Evolutionary conservation across 2,113 vertebrate genomes (phyloP).

Genomic region (Coptodon rendalli): DNA sequence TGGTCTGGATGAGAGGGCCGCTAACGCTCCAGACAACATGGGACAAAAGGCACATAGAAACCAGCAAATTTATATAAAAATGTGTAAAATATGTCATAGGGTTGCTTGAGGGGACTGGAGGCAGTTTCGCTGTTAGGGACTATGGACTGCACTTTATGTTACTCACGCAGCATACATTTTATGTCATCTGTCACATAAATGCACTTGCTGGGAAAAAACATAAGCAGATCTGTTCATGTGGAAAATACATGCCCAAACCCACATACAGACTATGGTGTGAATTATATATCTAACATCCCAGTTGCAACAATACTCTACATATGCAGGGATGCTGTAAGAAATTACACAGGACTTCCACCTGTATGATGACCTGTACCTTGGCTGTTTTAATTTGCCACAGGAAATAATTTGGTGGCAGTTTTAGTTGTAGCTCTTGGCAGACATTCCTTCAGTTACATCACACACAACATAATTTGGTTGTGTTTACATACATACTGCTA

Average conservation of each 20-base stretch:
- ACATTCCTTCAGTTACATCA: conserved; percentile 31
- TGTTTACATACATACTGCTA: conserved; percentile 3
- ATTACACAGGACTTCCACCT: conserved; percentile 55
- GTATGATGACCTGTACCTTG: not conserved
- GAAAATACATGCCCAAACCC: conserved; percentile 9
- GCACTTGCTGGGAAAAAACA: not conserved
- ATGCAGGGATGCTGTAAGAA: conserved; percentile 17
- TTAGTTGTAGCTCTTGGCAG: conserved; percentile 31
- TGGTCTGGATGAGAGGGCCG: conserved; percentile 19
- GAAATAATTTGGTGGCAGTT: conserved; percentile 49
- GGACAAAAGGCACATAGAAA: not conserved
- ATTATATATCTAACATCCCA: not conserved
- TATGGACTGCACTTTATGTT: not conserved
- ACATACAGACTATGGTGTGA: not conserved
- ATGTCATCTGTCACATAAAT: conserved; percentile 17
- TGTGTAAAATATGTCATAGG: not conserved
- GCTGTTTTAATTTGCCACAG: conserved; percentile 55
- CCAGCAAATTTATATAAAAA: not conserved
- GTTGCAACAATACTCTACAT: not conserved
- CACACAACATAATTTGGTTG: conserved; percentile 16
- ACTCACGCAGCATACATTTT: not conserved
- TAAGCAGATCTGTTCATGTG: not conserved
- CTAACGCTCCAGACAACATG: not conserved
- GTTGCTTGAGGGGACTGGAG: not conserved
- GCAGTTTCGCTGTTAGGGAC: not conserved